Evolutionary conservation across 2,797 vertebrate species (phyloP), one percentile per base, ranked within the genome.

Genomic region (Alosa sapidissima): DNA sequence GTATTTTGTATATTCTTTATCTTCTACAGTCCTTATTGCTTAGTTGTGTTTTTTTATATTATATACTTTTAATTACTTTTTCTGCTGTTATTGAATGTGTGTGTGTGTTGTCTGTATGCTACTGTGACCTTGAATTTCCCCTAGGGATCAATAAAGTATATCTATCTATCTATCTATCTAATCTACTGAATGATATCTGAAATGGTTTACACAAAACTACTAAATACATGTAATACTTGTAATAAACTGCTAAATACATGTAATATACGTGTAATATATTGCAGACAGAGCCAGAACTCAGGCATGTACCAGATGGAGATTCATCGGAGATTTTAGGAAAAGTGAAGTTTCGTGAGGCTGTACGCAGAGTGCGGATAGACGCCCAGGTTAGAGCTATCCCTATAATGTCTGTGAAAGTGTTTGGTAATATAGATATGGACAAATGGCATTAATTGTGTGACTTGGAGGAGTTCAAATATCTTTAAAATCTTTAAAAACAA

Each of bases 331-430:
- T 93, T 54, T 58, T 92, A 54, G 84, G 95, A 88, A 96, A 93
- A 95, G 90, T 95, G 19, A 97, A 93, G 87, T 96, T 97, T 84
- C 89, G 10, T 55, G 96, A 96, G 81, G 88, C 93, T 78, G 91
- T 89, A 14, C 94, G 87, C 94, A 95, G 91, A 81, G 90, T 95
- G 89, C 94, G 92, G 65, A 92, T 91, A 82, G 92, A 92, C 81
- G 84, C 89, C 28, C 87, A 84, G 90, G 96, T 97, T 87, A 93
- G 93, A 89, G 86, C 28, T 21, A 78, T 47, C 6, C 41, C 6
- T 47, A 2, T 19, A 16, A 33, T 78, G 41, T 78, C 72, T 78
- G 36, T 41, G 5, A 36, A 13, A 19, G 16, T 75, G 24, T 68
- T 28, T 65, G 72, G 16, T 45, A 47, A 21, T 21, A 5, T 41